phyloP scores from a whole-genome alignment of 37 sponge, comb jelly and placozoan species.

The Petrosia ficiformis region DNA sequence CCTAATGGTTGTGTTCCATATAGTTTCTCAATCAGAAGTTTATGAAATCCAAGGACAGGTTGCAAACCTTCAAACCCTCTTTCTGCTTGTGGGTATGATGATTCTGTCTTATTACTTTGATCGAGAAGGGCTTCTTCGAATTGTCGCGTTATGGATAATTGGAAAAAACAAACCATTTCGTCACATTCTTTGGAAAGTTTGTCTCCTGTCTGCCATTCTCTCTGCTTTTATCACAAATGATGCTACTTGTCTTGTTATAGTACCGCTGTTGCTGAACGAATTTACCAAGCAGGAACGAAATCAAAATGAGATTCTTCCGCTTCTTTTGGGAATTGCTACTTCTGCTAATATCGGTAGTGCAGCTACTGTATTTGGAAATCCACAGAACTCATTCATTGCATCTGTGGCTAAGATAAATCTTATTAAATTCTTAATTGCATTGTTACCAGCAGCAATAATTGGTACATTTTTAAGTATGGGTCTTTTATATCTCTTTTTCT shows the following conservation, averaged over 20 bases:
- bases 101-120: constrained; percentile 46
- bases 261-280: constrained; percentile 43
- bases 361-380: constrained; percentile 68
- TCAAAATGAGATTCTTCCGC: constrained; percentile 17
- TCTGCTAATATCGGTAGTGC: constrained; percentile 67
- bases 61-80: constrained; percentile 40
- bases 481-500: constrained; percentile 22
- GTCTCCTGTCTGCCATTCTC: constrained; percentile 27
- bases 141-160: constrained; percentile 12
- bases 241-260: constrained; percentile 44
- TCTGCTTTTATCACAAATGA: constrained; percentile 64
- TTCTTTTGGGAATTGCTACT: constrained; percentile 50
- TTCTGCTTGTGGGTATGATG: constrained; percentile 58
- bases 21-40: constrained; percentile 38
- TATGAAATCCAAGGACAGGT: neutral
- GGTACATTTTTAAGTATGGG: constrained; percentile 34
- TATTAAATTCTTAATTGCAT: constrained; percentile 19
- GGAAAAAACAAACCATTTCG: constrained; percentile 31
- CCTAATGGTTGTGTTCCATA: constrained; percentile 39
- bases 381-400: constrained; percentile 62
- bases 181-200: constrained; percentile 39
- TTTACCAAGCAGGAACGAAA: constrained; percentile 25
- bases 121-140: constrained; percentile 32
- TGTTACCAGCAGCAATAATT: constrained; percentile 39
- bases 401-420: constrained; percentile 4